Evolutionary conservation across 2,113 vertebrate species (phyloP).

Genomic region (Sigmodon hispidus): DNA sequence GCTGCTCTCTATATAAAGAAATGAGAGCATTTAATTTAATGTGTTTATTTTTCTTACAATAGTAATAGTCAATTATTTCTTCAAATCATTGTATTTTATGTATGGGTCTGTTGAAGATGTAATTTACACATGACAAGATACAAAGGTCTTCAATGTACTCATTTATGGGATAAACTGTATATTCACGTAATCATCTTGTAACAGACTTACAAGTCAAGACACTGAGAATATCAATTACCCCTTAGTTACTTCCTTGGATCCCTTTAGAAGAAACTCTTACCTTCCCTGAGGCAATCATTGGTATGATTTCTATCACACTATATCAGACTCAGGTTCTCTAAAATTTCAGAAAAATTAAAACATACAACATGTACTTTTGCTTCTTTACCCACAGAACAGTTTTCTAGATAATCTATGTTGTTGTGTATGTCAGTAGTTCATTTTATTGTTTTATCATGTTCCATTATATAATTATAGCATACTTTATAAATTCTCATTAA

Average conservation of each 20-base stretch:
- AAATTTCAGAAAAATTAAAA: slow-evolving; percentile 52
- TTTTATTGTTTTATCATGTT: slow-evolving; percentile 41
- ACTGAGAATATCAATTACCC: not conserved
- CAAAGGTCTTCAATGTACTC: not conserved
- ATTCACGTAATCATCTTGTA: not conserved
- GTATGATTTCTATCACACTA: slow-evolving; percentile 20
- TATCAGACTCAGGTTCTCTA: slow-evolving; percentile 28
- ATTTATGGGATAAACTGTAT: slow-evolving; percentile 4
- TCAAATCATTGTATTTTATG: slow-evolving; percentile 27
- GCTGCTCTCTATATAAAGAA: not conserved
- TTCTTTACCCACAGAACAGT: not conserved
- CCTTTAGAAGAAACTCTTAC: not conserved
- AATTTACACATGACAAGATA: slow-evolving; percentile 52
- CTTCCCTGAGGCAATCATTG: not conserved
- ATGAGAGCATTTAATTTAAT: slow-evolving; percentile 22
- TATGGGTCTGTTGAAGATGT: slow-evolving; percentile 10
- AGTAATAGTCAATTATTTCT: not conserved
- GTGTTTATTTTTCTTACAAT: slow-evolving; percentile 24
- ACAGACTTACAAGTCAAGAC: slow-evolving; percentile 45
- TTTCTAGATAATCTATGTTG: slow-evolving; percentile 24
- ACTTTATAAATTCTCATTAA: slow-evolving; percentile 9
- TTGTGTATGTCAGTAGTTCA: slow-evolving; percentile 8
- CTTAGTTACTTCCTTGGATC: not conserved
- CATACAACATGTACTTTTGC: not conserved
- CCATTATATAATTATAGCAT: slow-evolving; percentile 16